phyloP scores from a whole-genome alignment of 2,888 invertebrate genomes.

The Macaria notata region DNA sequence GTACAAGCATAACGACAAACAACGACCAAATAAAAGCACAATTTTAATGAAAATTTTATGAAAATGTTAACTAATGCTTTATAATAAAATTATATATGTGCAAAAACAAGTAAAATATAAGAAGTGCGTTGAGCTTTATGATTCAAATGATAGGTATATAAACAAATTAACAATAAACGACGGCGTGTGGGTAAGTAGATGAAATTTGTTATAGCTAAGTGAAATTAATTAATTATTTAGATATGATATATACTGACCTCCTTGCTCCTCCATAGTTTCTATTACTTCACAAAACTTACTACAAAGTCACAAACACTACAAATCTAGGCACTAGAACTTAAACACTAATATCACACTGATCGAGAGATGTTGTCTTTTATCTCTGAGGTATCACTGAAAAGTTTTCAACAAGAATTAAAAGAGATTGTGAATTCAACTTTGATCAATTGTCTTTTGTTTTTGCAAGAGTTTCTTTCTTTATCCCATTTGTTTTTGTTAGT shows the following conservation, averaged over 20 bases:
- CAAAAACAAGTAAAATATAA: too few species aligned
- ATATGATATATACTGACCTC: slow-evolving; percentile 49
- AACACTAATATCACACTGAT: slow-evolving; percentile 71
- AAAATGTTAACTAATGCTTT: too few species aligned
- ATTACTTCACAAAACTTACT: slow-evolving; percentile 36
- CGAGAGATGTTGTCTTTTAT: slow-evolving; percentile 36
- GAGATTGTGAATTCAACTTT: not conserved
- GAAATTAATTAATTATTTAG: too few species aligned
- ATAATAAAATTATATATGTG: too few species aligned
- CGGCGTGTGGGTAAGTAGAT: too few species aligned
- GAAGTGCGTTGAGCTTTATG: too few species aligned
- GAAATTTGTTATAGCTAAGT: too few species aligned
- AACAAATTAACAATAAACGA: too few species aligned
- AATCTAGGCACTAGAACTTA: slow-evolving; percentile 47
- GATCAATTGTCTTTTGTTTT: slow-evolving; percentile 3
- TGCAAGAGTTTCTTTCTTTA: slow-evolving; percentile 41
- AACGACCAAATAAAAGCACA: too few species aligned
- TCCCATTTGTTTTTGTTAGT: slow-evolving; percentile 58
- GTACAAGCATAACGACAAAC: too few species aligned
- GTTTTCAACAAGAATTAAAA: not conserved
- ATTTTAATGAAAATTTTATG: too few species aligned
- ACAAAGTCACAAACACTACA: slow-evolving; percentile 43
- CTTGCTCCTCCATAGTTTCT: slow-evolving; percentile 64
- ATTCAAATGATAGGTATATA: too few species aligned
- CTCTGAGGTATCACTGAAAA: slow-evolving; percentile 17